Percentiles rank a stretch among this genome's conserved stretches.
Conservation (phyloP, 2,797 vertebrate genomes). For the Gephyroberyx darwinii region DNA sequence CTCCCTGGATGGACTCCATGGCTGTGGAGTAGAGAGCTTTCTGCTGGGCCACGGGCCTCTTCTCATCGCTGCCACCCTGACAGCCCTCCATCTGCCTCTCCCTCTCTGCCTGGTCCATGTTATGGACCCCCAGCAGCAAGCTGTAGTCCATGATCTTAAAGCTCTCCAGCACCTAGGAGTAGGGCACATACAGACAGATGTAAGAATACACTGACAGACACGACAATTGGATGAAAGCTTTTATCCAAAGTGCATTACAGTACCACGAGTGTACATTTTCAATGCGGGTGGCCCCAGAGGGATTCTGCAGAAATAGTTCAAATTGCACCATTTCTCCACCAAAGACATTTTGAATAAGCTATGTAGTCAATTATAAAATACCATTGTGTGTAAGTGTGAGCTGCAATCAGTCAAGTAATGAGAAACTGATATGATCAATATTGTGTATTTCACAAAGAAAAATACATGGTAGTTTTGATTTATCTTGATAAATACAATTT, state of each 20-base stretch:
- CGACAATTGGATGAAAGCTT: constrained; percentile 18
- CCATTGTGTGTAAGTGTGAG: no score
- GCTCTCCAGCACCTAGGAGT: constrained; percentile 89
- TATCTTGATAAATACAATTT: no score
- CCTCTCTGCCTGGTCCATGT: constrained; percentile 93
- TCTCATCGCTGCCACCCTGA: constrained; percentile 88
- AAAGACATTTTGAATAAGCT: no score
- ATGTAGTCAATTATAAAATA: no score
- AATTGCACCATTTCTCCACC: no score
- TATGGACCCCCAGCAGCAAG: constrained; percentile 95
- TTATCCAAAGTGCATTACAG: constrained; percentile 7
- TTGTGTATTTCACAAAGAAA: no score
- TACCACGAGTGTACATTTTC: not conserved
- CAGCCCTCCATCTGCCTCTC: constrained; percentile 91
- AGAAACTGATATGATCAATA: no score
- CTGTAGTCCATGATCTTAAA: constrained; percentile 99
- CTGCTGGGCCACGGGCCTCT: constrained; percentile 94
- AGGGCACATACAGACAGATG: constrained; percentile 37
- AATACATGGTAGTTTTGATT: no score
- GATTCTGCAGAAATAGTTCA: not conserved
- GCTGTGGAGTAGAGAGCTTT: constrained; percentile 98
- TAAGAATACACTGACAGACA: constrained; percentile 27
- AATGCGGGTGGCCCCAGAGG: not conserved
- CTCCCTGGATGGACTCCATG: constrained; percentile 99
- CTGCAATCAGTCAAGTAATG: no score